These are phyloP conservation scores for Saccopteryx bilineata DNA, from an alignment of 2,113 vertebrate species.

Conservation along the genomic window DNA sequence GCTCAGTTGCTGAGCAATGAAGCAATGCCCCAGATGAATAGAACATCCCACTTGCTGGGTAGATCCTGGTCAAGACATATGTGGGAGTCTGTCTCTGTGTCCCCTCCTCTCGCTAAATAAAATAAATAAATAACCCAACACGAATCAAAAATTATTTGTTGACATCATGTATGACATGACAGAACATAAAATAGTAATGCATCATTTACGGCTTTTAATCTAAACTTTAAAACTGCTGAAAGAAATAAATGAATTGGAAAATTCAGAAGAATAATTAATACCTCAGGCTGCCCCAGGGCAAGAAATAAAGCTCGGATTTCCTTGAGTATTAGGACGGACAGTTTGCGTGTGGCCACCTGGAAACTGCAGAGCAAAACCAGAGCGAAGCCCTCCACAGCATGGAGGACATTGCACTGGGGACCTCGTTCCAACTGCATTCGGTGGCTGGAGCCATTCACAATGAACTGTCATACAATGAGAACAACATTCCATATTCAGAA, in stretches of 20 bases:
- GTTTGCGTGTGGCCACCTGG: constrained; percentile 96
- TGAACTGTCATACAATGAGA: constrained; percentile 82
- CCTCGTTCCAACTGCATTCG: constrained; percentile 89
- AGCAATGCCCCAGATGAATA: no score
- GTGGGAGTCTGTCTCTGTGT: no score
- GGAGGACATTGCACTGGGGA: constrained; percentile 95
- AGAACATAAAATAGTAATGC: neutral
- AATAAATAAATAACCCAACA: neutral
- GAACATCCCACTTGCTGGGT: no score
- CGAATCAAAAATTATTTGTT: neutral
- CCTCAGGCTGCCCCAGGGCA: constrained; percentile 96
- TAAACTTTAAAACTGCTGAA: constrained; percentile 1
- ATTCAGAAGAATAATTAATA: constrained; percentile 83
- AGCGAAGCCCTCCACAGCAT: constrained; percentile 95
- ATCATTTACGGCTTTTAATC: constrained; percentile 18
- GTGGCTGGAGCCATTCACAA: constrained; percentile 91
- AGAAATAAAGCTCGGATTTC: constrained; percentile 96
- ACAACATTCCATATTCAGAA: constrained; percentile 14
- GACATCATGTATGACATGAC: neutral
- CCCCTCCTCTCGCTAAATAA: no score
- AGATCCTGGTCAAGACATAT: no score
- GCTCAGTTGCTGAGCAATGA: no score
- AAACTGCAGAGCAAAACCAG: constrained; percentile 97
- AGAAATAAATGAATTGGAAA: neutral
- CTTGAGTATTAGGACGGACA: constrained; percentile 96